These are phyloP conservation scores for Thereva nobilitata DNA, from an alignment of 2,888 invertebrate species.

Conservation along the genomic window DNA sequence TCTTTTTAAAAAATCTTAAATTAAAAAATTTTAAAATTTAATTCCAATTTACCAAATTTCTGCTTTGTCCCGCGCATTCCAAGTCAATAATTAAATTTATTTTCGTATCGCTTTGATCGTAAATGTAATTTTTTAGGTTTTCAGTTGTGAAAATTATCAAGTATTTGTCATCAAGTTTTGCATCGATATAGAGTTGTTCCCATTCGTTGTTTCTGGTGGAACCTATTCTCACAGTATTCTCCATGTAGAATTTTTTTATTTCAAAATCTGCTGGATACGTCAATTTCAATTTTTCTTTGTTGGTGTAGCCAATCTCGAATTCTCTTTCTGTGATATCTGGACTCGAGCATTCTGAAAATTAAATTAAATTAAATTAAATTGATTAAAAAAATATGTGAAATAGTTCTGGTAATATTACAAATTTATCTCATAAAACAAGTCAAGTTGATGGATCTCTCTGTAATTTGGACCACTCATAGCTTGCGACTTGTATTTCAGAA, in stretches of 20 bases:
- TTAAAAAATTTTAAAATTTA: neutral
- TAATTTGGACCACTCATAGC: no score
- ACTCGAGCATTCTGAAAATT: conserved; percentile 30
- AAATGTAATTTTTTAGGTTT: conserved; percentile 44
- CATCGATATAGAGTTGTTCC: conserved; percentile 44
- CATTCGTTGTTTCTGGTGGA: conserved; percentile 39
- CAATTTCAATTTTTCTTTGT: conserved; percentile 26
- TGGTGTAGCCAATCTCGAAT: conserved; percentile 20
- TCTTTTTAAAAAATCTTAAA: conserved; percentile 31
- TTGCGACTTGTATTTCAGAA: neutral
- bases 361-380: no score
- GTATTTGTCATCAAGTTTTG: conserved; percentile 40
- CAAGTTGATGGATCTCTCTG: no score
- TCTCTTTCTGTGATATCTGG: conserved; percentile 20
- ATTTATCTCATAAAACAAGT: no score
- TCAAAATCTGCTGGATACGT: conserved; percentile 8
- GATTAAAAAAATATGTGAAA: no score
- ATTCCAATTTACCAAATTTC: neutral
- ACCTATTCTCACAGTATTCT: conserved; percentile 41
- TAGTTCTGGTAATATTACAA: no score
- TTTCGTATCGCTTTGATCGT: conserved; percentile 43
- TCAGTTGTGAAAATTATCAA: conserved; percentile 44
- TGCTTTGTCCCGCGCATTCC: conserved; percentile 42
- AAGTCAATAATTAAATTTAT: conserved; percentile 44
- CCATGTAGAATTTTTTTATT: conserved; percentile 41